Conservation (phyloP, 2,113 vertebrate genomes). For the Erpornis zantholeuca region DNA sequence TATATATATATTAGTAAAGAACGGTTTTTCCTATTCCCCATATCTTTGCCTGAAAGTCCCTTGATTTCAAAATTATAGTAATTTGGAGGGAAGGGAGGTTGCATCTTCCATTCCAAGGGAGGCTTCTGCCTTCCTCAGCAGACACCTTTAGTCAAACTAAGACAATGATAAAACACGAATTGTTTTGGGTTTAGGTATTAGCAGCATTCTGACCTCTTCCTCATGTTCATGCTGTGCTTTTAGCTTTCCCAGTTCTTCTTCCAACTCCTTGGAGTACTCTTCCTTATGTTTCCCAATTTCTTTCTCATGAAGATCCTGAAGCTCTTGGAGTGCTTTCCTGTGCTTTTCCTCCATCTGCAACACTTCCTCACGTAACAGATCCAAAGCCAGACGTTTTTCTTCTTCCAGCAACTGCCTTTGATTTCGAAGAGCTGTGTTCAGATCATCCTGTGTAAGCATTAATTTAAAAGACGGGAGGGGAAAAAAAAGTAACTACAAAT, state of each 20-base stretch:
- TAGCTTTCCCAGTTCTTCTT: slow-evolving; percentile 45
- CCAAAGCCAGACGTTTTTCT: slow-evolving; percentile 72
- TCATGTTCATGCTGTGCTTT: slow-evolving; percentile 71
- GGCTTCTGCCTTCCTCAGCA: too few species aligned
- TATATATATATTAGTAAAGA: too few species aligned
- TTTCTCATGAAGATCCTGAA: slow-evolving; percentile 51
- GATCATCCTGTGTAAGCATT: slow-evolving; percentile 28
- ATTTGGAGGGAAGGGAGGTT: too few species aligned
- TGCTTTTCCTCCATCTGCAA: slow-evolving; percentile 77
- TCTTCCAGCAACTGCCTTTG: slow-evolving; percentile 74
- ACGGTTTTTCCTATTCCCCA: too few species aligned
- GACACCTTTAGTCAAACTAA: too few species aligned
- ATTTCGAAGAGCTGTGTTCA: slow-evolving; percentile 34
- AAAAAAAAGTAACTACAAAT: background rate
- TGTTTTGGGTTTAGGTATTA: background rate
- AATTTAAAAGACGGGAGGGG: background rate
- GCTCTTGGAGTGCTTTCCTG: slow-evolving; percentile 70
- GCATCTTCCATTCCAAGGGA: too few species aligned
- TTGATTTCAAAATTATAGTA: too few species aligned
- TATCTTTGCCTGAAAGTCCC: too few species aligned
- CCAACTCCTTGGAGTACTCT: slow-evolving; percentile 20
- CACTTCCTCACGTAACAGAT: slow-evolving; percentile 73
- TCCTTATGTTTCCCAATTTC: slow-evolving; percentile 70
- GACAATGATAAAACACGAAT: background rate
- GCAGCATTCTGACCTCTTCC: slow-evolving; percentile 71